Conservation (phyloP, 64 coral and sea anemone genomes). For the Actinia tenebrosa region DNA sequence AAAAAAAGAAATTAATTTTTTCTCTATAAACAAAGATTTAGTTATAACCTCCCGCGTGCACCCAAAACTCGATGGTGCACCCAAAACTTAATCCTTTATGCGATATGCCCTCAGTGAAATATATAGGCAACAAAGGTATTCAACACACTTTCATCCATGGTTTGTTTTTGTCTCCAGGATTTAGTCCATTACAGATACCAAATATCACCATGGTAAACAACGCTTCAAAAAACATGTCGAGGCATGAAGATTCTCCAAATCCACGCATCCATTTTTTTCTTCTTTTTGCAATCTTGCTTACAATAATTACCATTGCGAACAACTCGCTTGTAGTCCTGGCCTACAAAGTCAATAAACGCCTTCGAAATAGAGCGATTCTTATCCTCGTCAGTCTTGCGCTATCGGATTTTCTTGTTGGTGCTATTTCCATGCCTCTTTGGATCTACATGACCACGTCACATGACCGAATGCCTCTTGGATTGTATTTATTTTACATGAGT, state of each 20-base stretch:
- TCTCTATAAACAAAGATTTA: no score
- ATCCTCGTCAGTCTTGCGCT: conserved; percentile 53
- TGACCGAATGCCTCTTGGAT: not conserved
- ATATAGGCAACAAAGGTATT: no score
- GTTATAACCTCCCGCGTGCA: no score
- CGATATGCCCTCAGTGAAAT: no score
- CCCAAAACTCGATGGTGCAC: no score
- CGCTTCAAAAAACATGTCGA: not conserved
- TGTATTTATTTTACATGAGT: conserved; percentile 29
- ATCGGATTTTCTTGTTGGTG: conserved; percentile 49
- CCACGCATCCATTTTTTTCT: conserved; percentile 5
- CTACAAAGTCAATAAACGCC: conserved; percentile 48
- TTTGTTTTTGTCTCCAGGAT: not conserved
- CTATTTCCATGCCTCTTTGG: conserved; percentile 50
- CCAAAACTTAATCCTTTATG: no score
- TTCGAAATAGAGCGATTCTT: conserved; percentile 26
- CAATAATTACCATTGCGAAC: conserved; percentile 21
- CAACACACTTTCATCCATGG: not conserved
- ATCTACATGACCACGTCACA: conserved; percentile 27
- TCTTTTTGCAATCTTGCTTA: conserved; percentile 44
- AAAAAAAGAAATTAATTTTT: no score
- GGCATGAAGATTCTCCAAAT: not conserved
- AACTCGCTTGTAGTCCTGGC: conserved; percentile 45
- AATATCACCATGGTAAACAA: not conserved
- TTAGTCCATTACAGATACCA: not conserved